phyloP scores from a whole-genome alignment of 2,888 invertebrate genomes.

The Acanthosepion lycidas region DNA sequence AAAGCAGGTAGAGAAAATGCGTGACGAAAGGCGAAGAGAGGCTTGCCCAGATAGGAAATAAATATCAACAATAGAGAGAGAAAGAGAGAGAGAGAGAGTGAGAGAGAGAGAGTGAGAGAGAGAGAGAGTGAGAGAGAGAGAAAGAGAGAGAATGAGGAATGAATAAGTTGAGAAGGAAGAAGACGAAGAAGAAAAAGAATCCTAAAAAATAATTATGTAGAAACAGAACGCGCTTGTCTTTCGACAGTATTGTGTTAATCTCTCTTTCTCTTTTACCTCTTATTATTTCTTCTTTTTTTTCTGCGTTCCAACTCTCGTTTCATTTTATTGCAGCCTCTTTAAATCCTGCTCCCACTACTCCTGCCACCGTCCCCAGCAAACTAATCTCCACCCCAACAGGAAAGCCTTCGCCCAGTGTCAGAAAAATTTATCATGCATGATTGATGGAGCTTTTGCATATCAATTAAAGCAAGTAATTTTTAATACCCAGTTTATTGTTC shows the following conservation, averaged over 20 bases:
- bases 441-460: slow-evolving; percentile 34
- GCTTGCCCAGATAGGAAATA: no score
- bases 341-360: neutral
- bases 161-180: no score
- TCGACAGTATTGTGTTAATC: no score
- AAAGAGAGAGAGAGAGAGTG: no score
- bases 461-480: slow-evolving; percentile 47
- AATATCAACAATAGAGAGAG: no score
- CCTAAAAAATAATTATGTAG: neutral
- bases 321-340: neutral
- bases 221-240: neutral
- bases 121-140: no score
- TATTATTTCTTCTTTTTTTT: neutral
- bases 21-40: no score
- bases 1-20: no score
- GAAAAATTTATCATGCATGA: neutral
- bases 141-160: no score
- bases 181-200: neutral
- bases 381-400: neutral
- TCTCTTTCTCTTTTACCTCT: no score
- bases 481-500: slow-evolving; percentile 47
- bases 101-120: no score
- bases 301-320: neutral
- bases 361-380: neutral
- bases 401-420: neutral